These are phyloP conservation scores for Temnothorax longispinosus DNA, from an alignment of 1,140 invertebrate genomes.

Conservation along the genomic window DNA sequence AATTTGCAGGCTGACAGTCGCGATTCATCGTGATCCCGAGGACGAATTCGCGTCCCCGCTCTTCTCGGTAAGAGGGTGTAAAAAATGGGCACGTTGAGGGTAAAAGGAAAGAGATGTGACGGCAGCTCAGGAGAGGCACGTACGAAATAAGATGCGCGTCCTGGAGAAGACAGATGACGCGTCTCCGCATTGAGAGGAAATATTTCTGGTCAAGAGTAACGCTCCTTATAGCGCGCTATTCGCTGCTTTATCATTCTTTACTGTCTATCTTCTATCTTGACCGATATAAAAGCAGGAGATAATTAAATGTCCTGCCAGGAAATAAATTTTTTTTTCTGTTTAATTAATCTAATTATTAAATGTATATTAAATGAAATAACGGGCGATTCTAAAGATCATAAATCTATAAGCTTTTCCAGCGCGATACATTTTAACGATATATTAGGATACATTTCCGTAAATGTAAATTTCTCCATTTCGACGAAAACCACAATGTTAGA, in stretches of 20 bases:
- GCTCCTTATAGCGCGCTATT: not conserved
- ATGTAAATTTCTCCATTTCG: constrained; percentile 19
- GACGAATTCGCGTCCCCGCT: constrained; percentile 41
- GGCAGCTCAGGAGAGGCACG: constrained; percentile 29
- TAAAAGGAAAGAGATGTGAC: constrained; percentile 50
- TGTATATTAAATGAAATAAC: not conserved
- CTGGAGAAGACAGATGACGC: constrained; percentile 32
- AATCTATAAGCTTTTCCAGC: not conserved
- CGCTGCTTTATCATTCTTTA: not conserved
- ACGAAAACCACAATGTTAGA: constrained; percentile 23
- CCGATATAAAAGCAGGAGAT: not conserved
- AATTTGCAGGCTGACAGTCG: constrained; percentile 61
- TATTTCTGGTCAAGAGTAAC: constrained; percentile 46
- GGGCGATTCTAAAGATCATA: not conserved
- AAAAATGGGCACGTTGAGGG: constrained; percentile 50
- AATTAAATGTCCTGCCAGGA: not conserved
- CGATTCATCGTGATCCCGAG: constrained; percentile 54
- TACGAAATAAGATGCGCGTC: constrained; percentile 58
- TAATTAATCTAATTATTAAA: not conserved
- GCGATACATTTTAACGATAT: not conserved
- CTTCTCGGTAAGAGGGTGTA: constrained; percentile 53
- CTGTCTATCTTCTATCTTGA: not conserved
- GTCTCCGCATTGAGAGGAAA: constrained; percentile 38
- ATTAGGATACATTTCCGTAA: not conserved
- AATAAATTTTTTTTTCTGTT: not conserved